Base-by-base conservation (phyloP, 2,113 vertebrate species). In the Egretta garzetta region DNA sequence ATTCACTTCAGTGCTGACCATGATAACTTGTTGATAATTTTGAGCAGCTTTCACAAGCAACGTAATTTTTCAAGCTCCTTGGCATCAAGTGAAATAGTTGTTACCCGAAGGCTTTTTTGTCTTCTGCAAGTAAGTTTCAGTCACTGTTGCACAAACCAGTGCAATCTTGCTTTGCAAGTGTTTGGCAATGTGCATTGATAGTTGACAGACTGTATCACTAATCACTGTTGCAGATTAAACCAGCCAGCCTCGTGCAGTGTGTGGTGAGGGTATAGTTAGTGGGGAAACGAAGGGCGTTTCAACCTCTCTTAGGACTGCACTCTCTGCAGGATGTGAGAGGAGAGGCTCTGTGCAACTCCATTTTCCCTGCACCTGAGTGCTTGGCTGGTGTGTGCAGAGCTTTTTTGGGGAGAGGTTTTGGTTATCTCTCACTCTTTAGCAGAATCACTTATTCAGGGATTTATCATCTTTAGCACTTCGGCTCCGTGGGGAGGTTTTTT, bases 251-350 rank as follows among this genome's bases (percentile, higher is more conserved):
- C 4, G 26, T 19, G 52, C 64, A 5, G 0, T 16, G 20, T 52
- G 20, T 52, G 64, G 3, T 19, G 53, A 28, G 20, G 33, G 30
- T 21, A 2, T 14, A 32, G 47, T 30, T 80, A 26, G 41, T 14
- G 62, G 37, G 66, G n/a, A 68, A 28, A 14, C 1, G 0, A 26
- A 74, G 63, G 17, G 45, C 33, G 33, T 26, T 45, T n/a, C 23
- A 62, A 0, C 41, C 56, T 52, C 28, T 49, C 20, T 47, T 14
- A 26, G 33, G 0, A 0, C 47, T 27, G 13, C 43, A 45, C 3
- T 85, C 33, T 16, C 28, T 23, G 2, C 12, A 43, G 45, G 39
- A 4, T 41, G 49, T 2, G 39, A 33, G 70, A 79, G 49, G 18
- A 47, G 79, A 47, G 45, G 21, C 30, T 88, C 16, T 39, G 30